phyloP scores from a whole-genome alignment of 2,888 invertebrate genomes.

The Rambutsinella grinnellia region DNA sequence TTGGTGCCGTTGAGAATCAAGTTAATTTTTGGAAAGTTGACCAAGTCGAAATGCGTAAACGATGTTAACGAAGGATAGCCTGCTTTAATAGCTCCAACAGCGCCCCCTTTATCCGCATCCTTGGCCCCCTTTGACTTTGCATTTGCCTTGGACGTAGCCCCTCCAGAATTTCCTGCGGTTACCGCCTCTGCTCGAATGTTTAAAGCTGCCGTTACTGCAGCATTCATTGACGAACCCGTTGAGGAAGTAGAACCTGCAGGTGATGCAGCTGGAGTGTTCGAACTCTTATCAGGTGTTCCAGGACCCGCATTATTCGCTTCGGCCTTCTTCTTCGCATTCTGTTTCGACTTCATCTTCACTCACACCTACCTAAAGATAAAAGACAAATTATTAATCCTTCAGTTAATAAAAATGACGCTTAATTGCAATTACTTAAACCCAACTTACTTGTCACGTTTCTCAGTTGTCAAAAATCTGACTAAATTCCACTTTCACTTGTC shows the following conservation, averaged over 20 bases:
- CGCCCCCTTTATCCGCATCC: background rate
- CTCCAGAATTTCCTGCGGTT: constrained; percentile 2
- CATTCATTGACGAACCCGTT: constrained; percentile 11
- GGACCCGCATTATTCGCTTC: constrained; percentile 35
- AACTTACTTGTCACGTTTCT: too few relatives aligned
- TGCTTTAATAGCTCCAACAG: background rate
- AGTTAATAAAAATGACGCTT: too few relatives aligned
- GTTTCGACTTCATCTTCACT: constrained; percentile 65
- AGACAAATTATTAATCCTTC: too few relatives aligned
- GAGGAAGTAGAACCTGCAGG: constrained; percentile 42
- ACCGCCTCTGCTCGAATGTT: constrained; percentile 9
- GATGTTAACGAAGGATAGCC: constrained; percentile 38
- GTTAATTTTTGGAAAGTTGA: constrained; percentile 56
- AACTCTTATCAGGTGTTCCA: constrained; percentile 22
- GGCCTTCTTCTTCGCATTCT: constrained; percentile 56
- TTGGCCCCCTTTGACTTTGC: constrained; percentile 24
- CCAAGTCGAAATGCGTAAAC: constrained; percentile 42
- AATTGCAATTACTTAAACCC: too few relatives aligned
- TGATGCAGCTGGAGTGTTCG: constrained; percentile 23
- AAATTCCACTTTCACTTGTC: too few relatives aligned
- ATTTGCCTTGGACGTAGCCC: background rate
- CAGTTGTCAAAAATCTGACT: too few relatives aligned
- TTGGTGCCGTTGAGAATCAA: constrained; percentile 39
- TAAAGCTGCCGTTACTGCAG: background rate
- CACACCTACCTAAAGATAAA: too few relatives aligned